Base-by-base conservation (phyloP, 2,113 vertebrate genomes). In the Cariama cristata region DNA sequence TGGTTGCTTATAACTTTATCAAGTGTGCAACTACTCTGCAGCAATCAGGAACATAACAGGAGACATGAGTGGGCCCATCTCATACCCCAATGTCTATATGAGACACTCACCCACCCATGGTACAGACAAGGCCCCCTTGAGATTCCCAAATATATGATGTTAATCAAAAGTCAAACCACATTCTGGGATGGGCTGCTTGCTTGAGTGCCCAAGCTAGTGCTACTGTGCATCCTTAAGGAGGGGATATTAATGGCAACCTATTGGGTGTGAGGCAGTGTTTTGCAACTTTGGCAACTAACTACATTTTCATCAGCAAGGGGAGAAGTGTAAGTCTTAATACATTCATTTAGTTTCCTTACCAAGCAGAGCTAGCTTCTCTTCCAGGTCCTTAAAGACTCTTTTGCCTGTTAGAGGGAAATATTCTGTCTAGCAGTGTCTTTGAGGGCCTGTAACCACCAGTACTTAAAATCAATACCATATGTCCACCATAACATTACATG, bases 51-150 rank as follows among this genome's bases (percentile, higher is more conserved):
- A 53, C 6, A 3, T 35, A 56, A 84, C 24, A n/a, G 26, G 32
- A 93, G 45, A 14, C n/a, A 30, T 4, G 11, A 0, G 0, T 20
- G 23, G 44, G 59, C 26, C 0, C 0, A 67, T 23, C 14, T 40
- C 30, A 18, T 53, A 27, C 45, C 35, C 30, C 3, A 0, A 1
- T 21, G 10, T 60, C 40, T 63, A 2, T 7, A 9, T 8, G 22
- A 76, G 45, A 76, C 16, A 27, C 27, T 35, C 35, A 59, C 10
- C 9, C 10, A 50, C 12, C 12, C 33, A 22, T 8, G 13, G 5
- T 55, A 35, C 33, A 83, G 45, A 80, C 33, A 74, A 74, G 5
- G 4, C 7, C 9, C 35, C 30, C 30, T 84, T 74, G 38, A 22
- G 64, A 74, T 66, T 86, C 42, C 42, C 74, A 71, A 22, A 10